Evolutionary conservation across 1,140 invertebrate genomes (phyloP), one percentile per base, ranked within the genome.

Genomic region (Drosophila guanche): DNA sequence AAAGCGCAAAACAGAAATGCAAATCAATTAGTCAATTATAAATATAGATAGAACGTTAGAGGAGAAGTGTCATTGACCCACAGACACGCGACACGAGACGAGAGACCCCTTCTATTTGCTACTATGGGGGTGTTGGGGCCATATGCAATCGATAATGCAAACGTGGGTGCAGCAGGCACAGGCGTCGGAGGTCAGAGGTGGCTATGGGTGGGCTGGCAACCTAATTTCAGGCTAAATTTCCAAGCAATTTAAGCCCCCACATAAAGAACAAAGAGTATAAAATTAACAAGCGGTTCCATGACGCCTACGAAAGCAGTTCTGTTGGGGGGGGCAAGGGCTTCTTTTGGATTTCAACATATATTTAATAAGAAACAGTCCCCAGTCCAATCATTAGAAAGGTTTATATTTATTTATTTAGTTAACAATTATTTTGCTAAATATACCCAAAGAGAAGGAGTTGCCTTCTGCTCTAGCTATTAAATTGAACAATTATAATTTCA

Each of bases 81-180:
- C 41, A 48, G 42, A 16, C 27, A 40, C 50, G 22, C 16, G 16
- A 62, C 57, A 72, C 69, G 57, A 72, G 69, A 72, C 69, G n/a
- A 54, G 3, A 23, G 48, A 51, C 23, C 23, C 45, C 42, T 41
- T 33, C 57, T 50, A 72, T 62, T 0, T 20, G 58, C 33, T 37
- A 37, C 25, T 37, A 4, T 10, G 33, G 1, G 33, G 10, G 33
- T 37, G 33, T 37, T 54, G 60, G 58, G 37, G 59, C 45, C 45
- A 74, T 65, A 53, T 48, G 55, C 63, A 83, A 83, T 83, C 79
- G 70, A 83, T 78, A 83, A 62, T 67, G 63, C 76, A 68, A 65
- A 47, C 42, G 70, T 63, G 58, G 69, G 58, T 63, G 59, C 69
- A 73, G 40, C 57, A 23, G 45, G 33, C 33, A 37, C 10, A 37